Evolutionary conservation across 2,113 vertebrate species (phyloP).

Genomic region (Hydrolagus affinis): DNA sequence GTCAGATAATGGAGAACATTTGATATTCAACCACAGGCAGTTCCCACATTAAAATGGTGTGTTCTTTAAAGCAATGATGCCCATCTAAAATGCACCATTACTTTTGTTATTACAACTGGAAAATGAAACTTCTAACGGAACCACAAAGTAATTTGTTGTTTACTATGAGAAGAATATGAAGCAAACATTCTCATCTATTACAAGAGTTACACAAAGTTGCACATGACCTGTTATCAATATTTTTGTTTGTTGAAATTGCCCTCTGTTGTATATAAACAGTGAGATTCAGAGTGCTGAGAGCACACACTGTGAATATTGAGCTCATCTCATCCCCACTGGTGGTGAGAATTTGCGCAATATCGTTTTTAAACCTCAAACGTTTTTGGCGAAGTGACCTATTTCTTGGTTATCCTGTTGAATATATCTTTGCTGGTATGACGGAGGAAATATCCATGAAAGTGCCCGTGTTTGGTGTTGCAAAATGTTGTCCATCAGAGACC

Average conservation of each 20-base stretch:
- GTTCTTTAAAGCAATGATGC: neutral
- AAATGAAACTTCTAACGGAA: too few relatives aligned
- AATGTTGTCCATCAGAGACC: neutral
- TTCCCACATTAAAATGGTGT: constrained; percentile 3
- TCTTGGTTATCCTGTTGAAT: neutral
- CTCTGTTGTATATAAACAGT: neutral
- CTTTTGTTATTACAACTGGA: neutral
- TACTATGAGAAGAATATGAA: neutral
- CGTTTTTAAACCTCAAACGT: neutral
- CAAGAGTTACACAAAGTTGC: too few relatives aligned
- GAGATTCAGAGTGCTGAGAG: neutral
- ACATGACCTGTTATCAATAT: neutral
- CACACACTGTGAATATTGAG: neutral
- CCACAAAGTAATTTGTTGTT: neutral
- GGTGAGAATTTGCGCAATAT: too few relatives aligned
- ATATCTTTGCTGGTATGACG: neutral
- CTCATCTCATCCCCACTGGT: neutral
- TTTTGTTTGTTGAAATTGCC: neutral
- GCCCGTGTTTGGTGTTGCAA: neutral
- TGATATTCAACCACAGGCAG: constrained; percentile 16
- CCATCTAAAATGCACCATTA: neutral
- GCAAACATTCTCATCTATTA: neutral
- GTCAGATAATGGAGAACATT: constrained; percentile 9
- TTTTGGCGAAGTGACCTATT: neutral
- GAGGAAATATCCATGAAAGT: neutral